Conservation (phyloP, 2,113 vertebrate genomes). For the Echinops telfairi region DNA sequence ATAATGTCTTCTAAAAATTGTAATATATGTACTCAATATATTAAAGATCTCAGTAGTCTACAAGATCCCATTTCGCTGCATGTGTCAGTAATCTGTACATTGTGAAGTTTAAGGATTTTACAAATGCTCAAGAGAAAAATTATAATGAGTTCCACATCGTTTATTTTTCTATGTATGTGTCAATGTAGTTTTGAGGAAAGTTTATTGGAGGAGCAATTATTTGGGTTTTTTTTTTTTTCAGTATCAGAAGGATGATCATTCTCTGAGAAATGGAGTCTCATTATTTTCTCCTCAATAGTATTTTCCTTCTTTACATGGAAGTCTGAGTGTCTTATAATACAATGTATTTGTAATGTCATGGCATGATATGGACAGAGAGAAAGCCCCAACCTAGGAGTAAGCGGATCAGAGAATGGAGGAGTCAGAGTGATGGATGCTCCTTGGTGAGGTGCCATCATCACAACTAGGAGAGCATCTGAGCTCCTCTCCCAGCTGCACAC, state of each 20-base stretch:
- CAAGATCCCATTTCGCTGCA: not conserved
- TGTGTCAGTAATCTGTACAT: not conserved
- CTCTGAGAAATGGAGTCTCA: not conserved
- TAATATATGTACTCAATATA: not conserved
- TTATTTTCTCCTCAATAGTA: not conserved
- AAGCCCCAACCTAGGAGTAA: conserved; percentile 8
- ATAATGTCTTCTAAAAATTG: not conserved
- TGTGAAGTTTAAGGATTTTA: not conserved
- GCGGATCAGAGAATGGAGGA: not conserved
- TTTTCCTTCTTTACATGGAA: not conserved
- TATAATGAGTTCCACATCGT: not conserved
- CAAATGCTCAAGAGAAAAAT: not conserved
- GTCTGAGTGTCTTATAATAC: not conserved
- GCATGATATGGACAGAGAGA: not conserved
- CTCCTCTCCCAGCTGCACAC: not conserved
- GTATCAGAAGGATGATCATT: not conserved
- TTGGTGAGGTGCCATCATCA: not conserved
- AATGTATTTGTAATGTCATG: conserved; percentile 35
- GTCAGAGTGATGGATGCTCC: not conserved
- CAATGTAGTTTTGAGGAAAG: not conserved
- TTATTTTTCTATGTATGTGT: conserved; percentile 9
- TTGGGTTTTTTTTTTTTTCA: too few relatives aligned
- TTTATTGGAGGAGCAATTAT: not conserved
- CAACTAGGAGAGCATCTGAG: too few relatives aligned
- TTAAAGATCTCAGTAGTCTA: not conserved